A percentile compares a stretch with the other conserved stretches of the same genome.
These are phyloP conservation scores for Diabrotica undecimpunctata DNA, from an alignment of 1,140 invertebrate species.

Conservation along the genomic window DNA sequence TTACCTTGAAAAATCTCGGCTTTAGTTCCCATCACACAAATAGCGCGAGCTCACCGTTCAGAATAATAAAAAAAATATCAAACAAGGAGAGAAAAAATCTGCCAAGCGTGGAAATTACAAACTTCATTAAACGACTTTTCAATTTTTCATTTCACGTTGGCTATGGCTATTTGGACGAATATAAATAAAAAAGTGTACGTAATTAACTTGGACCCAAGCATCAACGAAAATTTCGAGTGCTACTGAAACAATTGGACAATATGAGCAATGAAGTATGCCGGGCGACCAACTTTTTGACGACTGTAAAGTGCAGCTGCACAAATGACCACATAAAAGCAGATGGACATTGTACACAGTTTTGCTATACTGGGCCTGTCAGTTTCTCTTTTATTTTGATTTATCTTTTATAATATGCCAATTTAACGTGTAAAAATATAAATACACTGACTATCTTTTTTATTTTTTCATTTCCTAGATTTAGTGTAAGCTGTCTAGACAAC, in stretches of 20 bases:
- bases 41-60: background rate
- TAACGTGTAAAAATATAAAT: too few relatives aligned
- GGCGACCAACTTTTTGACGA: background rate
- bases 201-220: conserved; percentile 7
- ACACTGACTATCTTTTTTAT: too few relatives aligned
- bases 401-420: too few relatives aligned
- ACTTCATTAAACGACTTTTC: conserved; percentile 12
- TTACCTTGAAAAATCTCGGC: background rate
- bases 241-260: background rate
- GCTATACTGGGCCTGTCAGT: too few relatives aligned
- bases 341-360: too few relatives aligned
- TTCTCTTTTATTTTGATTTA: too few relatives aligned
- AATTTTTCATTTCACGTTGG: conserved; percentile 9
- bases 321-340: too few relatives aligned
- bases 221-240: background rate
- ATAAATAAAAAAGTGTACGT: conserved; percentile 7
- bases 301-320: too few relatives aligned
- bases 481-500: too few relatives aligned
- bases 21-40: background rate
- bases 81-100: background rate
- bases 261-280: conserved; percentile 3
- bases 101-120: conserved; percentile 9
- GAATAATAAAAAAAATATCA: background rate
- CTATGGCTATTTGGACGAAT: background rate
- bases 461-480: too few relatives aligned